These are phyloP conservation scores for Leptinotarsa rubiginosa DNA, from an alignment of 2,888 invertebrate genomes.

Conservation along the genomic window DNA sequence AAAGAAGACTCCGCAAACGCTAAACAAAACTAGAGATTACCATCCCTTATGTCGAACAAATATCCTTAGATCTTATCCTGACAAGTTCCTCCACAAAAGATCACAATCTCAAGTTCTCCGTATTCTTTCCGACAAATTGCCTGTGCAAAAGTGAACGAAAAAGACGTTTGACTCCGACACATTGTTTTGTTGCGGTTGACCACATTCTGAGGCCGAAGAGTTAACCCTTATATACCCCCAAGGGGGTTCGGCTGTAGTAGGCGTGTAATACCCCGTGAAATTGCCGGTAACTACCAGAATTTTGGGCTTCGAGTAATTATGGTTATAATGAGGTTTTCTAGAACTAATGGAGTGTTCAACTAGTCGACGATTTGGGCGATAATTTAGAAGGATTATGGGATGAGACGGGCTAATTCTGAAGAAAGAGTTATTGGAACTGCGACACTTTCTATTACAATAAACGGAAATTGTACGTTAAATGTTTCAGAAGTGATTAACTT, in stretches of 20 bases:
- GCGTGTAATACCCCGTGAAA: conserved; percentile 44
- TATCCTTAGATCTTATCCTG: conserved; percentile 26
- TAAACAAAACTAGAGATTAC: not conserved
- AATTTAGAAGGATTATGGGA: no score
- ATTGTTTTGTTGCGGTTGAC: conserved; percentile 39
- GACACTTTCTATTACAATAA: no score
- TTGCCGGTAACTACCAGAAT: conserved; percentile 37
- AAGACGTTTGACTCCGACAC: conserved; percentile 42
- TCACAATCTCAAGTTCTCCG: conserved; percentile 34
- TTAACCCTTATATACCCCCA: conserved; percentile 32
- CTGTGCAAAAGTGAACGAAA: conserved; percentile 31
- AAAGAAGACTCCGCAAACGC: not conserved
- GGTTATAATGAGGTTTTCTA: conserved; percentile 31
- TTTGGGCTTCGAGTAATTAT: conserved; percentile 30
- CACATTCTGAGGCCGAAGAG: conserved; percentile 27
- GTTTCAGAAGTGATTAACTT: no score
- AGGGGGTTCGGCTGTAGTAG: conserved; percentile 33
- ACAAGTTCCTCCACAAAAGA: conserved; percentile 30
- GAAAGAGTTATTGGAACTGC: no score
- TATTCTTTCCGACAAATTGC: conserved; percentile 40
- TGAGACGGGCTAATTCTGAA: no score
- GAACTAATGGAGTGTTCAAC: conserved; percentile 39
- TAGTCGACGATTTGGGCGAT: conserved; percentile 24
- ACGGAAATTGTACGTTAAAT: no score
- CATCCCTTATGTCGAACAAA: not conserved